Percentiles rank a stretch among this genome's conserved stretches.
Conservation (phyloP, 2,888 invertebrate species). For the Meta bourneti region DNA sequence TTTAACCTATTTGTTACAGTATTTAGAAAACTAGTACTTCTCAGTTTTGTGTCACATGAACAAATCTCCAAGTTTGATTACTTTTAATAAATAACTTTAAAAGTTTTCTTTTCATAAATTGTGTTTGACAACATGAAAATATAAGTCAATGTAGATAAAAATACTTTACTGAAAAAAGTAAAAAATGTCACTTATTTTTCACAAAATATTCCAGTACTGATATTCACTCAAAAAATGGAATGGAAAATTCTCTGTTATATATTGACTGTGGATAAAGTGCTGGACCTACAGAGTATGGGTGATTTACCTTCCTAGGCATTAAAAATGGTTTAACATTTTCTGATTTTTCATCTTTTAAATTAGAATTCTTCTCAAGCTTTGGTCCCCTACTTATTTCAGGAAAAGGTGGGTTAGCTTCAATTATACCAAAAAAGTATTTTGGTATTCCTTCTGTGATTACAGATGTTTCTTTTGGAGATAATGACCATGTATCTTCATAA, state of each 20-base stretch:
- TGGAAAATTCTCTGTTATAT: slow-evolving; percentile 35
- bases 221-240: slow-evolving; percentile 42
- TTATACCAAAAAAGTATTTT: slow-evolving; percentile 24
- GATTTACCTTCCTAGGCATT: neutral
- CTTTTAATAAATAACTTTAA: too few species aligned
- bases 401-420: slow-evolving; percentile 32
- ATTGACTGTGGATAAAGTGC: slow-evolving; percentile 42
- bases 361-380: neutral
- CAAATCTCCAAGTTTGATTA: too few species aligned
- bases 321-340: slow-evolving; percentile 9
- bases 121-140: neutral
- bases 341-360: neutral
- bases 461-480: slow-evolving; percentile 24
- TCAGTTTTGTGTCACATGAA: too few species aligned
- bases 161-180: neutral
- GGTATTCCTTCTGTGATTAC: slow-evolving; percentile 10
- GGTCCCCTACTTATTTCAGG: slow-evolving; percentile 28
- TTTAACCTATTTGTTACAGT: too few species aligned
- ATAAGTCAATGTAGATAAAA: neutral
- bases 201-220: slow-evolving; percentile 21
- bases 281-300: slow-evolving; percentile 37
- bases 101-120: neutral
- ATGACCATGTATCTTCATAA: slow-evolving; percentile 5
- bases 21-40: too few species aligned
- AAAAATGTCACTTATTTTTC: neutral